Evolutionary conservation across 2,888 invertebrate genomes (phyloP), one percentile per base, ranked within the genome.

Genomic region (Sarcophaga rosellei): DNA sequence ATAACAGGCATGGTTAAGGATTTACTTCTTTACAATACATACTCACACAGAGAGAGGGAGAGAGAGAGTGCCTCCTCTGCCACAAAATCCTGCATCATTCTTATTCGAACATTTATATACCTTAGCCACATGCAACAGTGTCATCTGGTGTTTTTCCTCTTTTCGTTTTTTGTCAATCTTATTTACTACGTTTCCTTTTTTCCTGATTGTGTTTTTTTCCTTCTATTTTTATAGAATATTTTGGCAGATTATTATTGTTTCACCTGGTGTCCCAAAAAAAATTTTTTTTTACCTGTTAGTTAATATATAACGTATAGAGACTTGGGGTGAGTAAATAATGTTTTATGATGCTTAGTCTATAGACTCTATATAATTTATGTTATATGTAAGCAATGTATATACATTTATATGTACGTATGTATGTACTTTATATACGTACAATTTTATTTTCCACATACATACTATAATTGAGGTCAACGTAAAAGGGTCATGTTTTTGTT

Each of bases 381-480:
- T 35, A 35, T 35, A 35, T 35, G 35, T 35, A 35, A 35, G 35
- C 10, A 0, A 35, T 63, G 12, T 63, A 59, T 68, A 73, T 44
- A 66, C 10, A 20, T 15, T 17, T 3, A 6, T 57, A 69, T 53
- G 35, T n/a, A 68, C 21, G 35, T 53, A 12, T 75, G 2, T 35
- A 21, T 21, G 6, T 57, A 1, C 57, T 6, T 44, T 44, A 25
- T n/a, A 23, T 44, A 15, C 20, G 15, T 20, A 61, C 45, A 3
- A 65, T 68, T 74, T 80, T 73, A 63, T 86, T 83, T 80, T 76
- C 62, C 73, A 74, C 35, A 35, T 35, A 74, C 35, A 35, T 35
- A 10, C 35, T 76, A 73, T 86, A 86, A 83, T 86, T 86, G 86
- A 86, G 86, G 83, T 86, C 86, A 86, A 61, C 80, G 65, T 81